A percentile compares a stretch with the other conserved stretches of the same genome.
phyloP scores from a whole-genome alignment of 1,140 invertebrate species.

The Pseudomyrmex cubaensis region DNA sequence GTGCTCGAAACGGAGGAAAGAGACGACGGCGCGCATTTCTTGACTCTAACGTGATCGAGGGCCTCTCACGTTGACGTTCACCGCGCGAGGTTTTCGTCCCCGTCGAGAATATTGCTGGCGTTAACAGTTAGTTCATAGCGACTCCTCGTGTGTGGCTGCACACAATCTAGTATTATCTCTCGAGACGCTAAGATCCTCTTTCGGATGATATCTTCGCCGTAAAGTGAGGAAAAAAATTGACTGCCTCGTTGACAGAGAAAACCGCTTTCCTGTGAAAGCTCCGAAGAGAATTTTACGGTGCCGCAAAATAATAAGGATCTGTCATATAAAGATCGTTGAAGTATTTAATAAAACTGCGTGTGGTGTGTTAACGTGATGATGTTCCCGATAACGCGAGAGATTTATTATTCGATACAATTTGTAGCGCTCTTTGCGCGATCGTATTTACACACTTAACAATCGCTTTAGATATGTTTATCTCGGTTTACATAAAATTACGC shows the following conservation, averaged over 20 bases:
- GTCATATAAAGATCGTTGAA: neutral
- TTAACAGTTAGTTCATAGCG: slow-evolving; percentile 69
- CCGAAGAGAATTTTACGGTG: too few relatives aligned
- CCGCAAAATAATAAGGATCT: neutral
- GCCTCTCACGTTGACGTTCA: slow-evolving; percentile 69
- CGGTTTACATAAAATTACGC: slow-evolving; percentile 24
- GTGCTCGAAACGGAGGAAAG: slow-evolving; percentile 64
- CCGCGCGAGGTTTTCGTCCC: slow-evolving; percentile 57
- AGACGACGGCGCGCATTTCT: slow-evolving; percentile 63
- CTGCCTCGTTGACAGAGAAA: neutral
- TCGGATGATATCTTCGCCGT: neutral
- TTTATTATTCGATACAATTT: slow-evolving; percentile 33
- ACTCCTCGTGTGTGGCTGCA: neutral
- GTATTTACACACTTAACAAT: neutral
- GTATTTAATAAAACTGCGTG: neutral
- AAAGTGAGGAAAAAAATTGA: slow-evolving; percentile 26
- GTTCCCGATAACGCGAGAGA: neutral
- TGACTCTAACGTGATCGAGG: slow-evolving; percentile 78
- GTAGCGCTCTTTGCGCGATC: neutral
- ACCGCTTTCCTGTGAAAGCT: neutral
- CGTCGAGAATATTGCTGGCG: slow-evolving; percentile 67
- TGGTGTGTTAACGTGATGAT: neutral
- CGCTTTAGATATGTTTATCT: slow-evolving; percentile 22
- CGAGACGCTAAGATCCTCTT: neutral
- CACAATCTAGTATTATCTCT: slow-evolving; percentile 35